A percentile compares a stretch with the other conserved stretches of the same genome.
phyloP scores from a whole-genome alignment of 2,888 invertebrate species.

The Sericinus montela region DNA sequence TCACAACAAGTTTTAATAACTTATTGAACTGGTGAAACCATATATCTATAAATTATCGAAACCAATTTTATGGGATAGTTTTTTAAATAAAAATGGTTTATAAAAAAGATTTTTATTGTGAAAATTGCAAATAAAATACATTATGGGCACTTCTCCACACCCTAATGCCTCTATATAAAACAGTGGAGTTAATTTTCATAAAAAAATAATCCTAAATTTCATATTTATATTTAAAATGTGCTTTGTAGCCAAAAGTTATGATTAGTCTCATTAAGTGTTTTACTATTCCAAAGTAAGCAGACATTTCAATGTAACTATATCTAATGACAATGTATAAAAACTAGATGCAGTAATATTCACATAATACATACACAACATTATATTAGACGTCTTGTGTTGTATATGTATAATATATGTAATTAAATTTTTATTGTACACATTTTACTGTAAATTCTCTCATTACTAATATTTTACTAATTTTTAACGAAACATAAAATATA shows the following conservation, averaged over 20 bases:
- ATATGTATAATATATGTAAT: constrained; percentile 24
- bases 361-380: constrained; percentile 52
- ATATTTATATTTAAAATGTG: constrained; percentile 53
- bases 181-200: constrained; percentile 54
- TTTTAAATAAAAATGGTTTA: neutral
- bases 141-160: constrained; percentile 35
- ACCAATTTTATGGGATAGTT: too few relatives aligned
- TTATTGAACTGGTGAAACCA: too few relatives aligned
- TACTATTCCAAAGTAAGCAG: constrained; percentile 34
- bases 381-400: constrained; percentile 39
- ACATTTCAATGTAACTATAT: constrained; percentile 32
- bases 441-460: constrained; percentile 34
- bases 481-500: constrained; percentile 25
- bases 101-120: constrained; percentile 57
- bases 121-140: constrained; percentile 51
- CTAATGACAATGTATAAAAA: constrained; percentile 59
- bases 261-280: constrained; percentile 21
- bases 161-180: constrained; percentile 46
- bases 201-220: constrained; percentile 64
- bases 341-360: constrained; percentile 58
- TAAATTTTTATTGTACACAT: constrained; percentile 27
- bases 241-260: constrained; percentile 26
- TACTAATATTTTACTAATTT: constrained; percentile 36
- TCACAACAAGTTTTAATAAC: too few relatives aligned
- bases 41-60: too few relatives aligned